phyloP scores from a whole-genome alignment of 2,113 vertebrate species.

The Rhabdomys dilectus region DNA sequence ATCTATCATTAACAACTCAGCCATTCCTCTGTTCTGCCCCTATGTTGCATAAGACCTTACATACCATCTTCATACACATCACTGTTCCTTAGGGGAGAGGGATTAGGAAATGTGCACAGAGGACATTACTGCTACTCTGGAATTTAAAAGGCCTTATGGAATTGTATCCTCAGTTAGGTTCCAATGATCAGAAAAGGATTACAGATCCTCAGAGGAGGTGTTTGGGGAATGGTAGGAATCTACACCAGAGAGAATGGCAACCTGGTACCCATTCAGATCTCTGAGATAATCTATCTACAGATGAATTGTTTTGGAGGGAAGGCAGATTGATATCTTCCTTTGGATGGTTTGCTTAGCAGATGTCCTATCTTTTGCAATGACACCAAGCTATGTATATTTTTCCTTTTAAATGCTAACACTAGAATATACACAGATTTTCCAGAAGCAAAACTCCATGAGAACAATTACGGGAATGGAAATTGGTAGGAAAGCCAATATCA shows the following conservation, averaged over 20 bases:
- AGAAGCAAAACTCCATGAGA: constrained; percentile 38
- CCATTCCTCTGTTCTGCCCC: background rate
- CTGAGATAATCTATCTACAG: constrained; percentile 6
- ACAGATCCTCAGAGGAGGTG: background rate
- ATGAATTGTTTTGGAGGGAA: constrained; percentile 56
- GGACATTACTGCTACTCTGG: background rate
- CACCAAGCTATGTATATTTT: background rate
- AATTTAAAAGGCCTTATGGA: background rate
- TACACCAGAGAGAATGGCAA: background rate
- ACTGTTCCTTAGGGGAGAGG: background rate
- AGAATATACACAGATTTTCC: background rate
- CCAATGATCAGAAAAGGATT: background rate
- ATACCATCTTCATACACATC: background rate
- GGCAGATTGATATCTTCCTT: constrained; percentile 30
- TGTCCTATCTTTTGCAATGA: constrained; percentile 40
- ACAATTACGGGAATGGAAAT: background rate
- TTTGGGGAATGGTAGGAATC: background rate
- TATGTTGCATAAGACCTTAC: background rate
- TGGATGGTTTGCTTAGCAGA: constrained; percentile 57
- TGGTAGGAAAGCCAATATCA: background rate
- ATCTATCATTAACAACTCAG: background rate
- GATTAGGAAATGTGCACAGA: too few relatives aligned
- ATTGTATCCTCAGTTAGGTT: background rate
- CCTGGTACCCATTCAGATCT: background rate
- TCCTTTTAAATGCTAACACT: background rate